Conservation (phyloP, 1,140 invertebrate genomes). For the Papilio machaon region DNA sequence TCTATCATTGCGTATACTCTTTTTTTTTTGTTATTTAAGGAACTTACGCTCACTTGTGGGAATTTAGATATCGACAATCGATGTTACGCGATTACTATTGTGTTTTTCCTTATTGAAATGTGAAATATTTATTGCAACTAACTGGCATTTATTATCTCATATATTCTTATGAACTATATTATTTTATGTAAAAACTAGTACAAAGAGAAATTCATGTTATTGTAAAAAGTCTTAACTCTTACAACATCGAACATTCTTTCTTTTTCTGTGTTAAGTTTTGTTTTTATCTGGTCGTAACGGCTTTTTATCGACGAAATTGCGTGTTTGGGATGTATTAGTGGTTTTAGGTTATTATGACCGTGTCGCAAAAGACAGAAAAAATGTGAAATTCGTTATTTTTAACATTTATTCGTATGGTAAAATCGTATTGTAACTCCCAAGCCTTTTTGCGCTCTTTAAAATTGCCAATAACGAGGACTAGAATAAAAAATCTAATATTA, state of each 20-base stretch:
- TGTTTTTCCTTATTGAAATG: neutral
- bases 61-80: constrained; percentile 24
- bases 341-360: constrained; percentile 10
- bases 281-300: neutral
- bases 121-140: neutral
- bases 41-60: constrained; percentile 30
- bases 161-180: neutral
- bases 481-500: neutral
- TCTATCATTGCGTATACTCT: constrained; percentile 46
- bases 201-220: neutral
- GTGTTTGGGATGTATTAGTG: constrained; percentile 9
- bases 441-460: neutral
- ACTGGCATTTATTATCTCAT: neutral
- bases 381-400: neutral
- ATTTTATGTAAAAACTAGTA: neutral
- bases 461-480: neutral
- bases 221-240: neutral
- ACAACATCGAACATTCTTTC: neutral
- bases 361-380: constrained; percentile 21
- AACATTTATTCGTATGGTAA: neutral
- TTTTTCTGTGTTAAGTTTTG: neutral
- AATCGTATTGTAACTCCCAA: neutral
- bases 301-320: constrained; percentile 16
- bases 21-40: constrained; percentile 13
- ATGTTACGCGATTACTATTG: constrained; percentile 20